Conservation (phyloP, 2,888 invertebrate genomes). For the Drosophila neutralis region DNA sequence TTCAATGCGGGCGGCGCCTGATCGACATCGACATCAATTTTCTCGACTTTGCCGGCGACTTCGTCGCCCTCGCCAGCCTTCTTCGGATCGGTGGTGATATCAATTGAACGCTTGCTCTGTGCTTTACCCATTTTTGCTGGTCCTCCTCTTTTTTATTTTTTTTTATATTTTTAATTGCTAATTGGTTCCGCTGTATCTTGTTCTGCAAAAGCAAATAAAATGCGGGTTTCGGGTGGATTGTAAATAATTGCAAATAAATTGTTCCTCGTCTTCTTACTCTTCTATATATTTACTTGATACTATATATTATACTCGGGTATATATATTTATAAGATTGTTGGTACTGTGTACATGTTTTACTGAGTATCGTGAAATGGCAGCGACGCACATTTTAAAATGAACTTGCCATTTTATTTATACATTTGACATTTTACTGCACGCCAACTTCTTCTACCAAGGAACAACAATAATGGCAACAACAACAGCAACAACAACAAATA, state of each 20-base stretch:
- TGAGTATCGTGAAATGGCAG: constrained; percentile 43
- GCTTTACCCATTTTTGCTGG: constrained; percentile 90
- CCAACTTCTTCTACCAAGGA: constrained; percentile 41
- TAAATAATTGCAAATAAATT: constrained; percentile 31
- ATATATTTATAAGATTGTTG: constrained; percentile 1
- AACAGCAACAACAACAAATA: not conserved
- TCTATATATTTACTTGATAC: constrained; percentile 2
- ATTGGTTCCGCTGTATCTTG: constrained; percentile 44
- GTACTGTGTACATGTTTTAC: constrained; percentile 13
- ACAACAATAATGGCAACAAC: constrained; percentile 3
- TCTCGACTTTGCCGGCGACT: constrained; percentile 90
- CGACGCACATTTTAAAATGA: constrained; percentile 42
- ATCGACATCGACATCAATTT: constrained; percentile 89
- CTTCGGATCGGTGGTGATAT: constrained; percentile 89
- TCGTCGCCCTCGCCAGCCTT: constrained; percentile 86
- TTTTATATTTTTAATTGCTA: constrained; percentile 82
- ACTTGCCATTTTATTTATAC: constrained; percentile 54
- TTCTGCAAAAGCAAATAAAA: constrained; percentile 35
- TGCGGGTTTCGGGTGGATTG: constrained; percentile 35
- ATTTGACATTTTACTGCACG: constrained; percentile 69
- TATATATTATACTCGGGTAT: constrained; percentile 1
- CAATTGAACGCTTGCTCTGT: constrained; percentile 95
- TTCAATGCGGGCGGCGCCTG: constrained; percentile 86
- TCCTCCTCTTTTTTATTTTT: constrained; percentile 30
- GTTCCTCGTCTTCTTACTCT: not conserved